A percentile compares a stretch with the other conserved stretches of the same genome.
Conservation (phyloP, 2,888 invertebrate species). For the Cybosia mesomella region DNA sequence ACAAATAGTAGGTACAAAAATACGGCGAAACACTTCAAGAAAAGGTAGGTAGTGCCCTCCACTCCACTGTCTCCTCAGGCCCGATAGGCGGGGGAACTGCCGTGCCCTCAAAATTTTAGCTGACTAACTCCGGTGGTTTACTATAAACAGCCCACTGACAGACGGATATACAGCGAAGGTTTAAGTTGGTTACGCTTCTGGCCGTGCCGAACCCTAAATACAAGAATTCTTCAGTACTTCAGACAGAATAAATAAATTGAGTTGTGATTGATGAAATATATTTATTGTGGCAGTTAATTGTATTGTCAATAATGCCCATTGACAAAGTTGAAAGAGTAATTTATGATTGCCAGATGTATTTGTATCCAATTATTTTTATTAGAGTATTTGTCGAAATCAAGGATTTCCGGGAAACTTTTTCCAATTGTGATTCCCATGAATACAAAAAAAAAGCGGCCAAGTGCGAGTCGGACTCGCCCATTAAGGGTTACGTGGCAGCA, state of each 20-base stretch:
- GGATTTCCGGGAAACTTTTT: background rate
- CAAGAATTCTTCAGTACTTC: background rate
- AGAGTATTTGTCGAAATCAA: background rate
- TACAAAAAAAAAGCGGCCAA: too few relatives aligned
- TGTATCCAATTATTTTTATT: background rate
- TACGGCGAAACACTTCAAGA: too few relatives aligned
- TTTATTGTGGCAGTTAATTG: background rate
- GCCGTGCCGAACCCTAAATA: background rate
- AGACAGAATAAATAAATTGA: background rate
- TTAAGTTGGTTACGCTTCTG: background rate
- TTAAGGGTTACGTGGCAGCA: too few relatives aligned
- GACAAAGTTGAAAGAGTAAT: background rate
- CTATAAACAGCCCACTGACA: background rate
- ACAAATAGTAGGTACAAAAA: too few relatives aligned
- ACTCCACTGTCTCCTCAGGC: too few relatives aligned
- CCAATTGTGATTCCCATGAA: background rate
- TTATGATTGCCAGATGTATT: background rate
- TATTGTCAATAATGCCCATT: background rate
- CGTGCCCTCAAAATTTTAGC: too few relatives aligned
- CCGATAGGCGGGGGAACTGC: too few relatives aligned
- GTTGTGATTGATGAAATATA: constrained; percentile 6
- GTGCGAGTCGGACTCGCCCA: too few relatives aligned
- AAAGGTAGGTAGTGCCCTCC: too few relatives aligned
- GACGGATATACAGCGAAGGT: background rate
- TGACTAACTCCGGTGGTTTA: too few relatives aligned